A percentile compares a stretch with the other conserved stretches of the same genome.
Conservation (phyloP, 1,140 invertebrate species). For the Pogonognathellus flavescens region DNA sequence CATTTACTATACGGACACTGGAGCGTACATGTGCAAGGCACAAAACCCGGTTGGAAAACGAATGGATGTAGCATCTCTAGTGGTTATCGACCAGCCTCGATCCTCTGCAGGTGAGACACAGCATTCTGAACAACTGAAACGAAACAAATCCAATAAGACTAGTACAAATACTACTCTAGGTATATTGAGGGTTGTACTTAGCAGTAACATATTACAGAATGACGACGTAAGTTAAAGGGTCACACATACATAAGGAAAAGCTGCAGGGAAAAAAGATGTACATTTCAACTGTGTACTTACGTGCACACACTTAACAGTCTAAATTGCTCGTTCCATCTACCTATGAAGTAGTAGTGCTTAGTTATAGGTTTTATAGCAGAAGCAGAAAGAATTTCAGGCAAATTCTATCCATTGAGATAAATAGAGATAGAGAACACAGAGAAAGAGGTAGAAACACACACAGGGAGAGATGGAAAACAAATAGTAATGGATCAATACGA, state of each 20-base stretch:
- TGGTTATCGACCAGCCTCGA: conserved; percentile 74
- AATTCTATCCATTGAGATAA: not conserved
- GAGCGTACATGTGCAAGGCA: conserved; percentile 84
- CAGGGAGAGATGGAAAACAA: conserved; percentile 30
- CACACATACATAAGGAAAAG: too few relatives aligned
- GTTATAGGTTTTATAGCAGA: too few relatives aligned
- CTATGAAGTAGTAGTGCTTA: not conserved
- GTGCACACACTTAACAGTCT: not conserved
- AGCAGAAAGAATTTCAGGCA: too few relatives aligned
- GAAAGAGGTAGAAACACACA: too few relatives aligned
- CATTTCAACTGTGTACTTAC: not conserved
- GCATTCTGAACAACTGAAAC: not conserved
- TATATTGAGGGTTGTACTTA: too few relatives aligned
- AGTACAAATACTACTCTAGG: too few relatives aligned
- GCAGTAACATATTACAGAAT: too few relatives aligned
- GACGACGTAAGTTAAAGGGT: too few relatives aligned
- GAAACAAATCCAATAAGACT: not conserved
- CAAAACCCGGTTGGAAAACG: conserved; percentile 79
- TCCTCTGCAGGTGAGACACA: conserved; percentile 44
- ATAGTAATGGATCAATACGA: conserved; percentile 38
- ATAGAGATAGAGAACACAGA: not conserved
- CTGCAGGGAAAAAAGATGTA: too few relatives aligned
- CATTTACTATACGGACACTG: conserved; percentile 81
- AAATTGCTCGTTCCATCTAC: not conserved
- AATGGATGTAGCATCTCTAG: conserved; percentile 80